Base-by-base conservation (phyloP, 2,888 invertebrate species). In the Cosmorhoe ocellata region DNA sequence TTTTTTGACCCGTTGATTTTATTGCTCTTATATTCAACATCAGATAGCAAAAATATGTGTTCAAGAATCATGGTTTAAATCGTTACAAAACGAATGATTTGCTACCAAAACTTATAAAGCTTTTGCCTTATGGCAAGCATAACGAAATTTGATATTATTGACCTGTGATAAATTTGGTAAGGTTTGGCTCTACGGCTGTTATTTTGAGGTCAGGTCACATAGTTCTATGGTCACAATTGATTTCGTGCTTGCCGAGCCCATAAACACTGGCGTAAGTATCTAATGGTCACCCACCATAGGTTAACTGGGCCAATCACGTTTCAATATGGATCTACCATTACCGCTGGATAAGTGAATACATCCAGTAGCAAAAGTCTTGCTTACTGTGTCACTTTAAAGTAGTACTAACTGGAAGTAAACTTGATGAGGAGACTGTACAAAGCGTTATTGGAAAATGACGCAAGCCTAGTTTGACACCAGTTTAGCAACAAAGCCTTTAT, bases 321-420 rank as follows among this genome's bases (percentile, higher is more conserved):
- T 80, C 74, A 77, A 83, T 84, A 86, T 84, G 83, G 84, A 72
- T 75, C 69, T 67, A 71, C 78, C 71, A 84, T 85, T 86, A 85
- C 76, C 70, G 70, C 66, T 58, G 67, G 67, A 69, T 62, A 63
- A 66, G 65, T 66, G 58, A 63, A 38, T 46, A 59, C 56, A 59
- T n/a, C 45, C 41, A 9, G 65, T 18, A 24, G 24, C 48, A 30
- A 56, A 58, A 48, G 48, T 58, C 46, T 47, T 32, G 51, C 36
- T 37, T 11, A 34, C 18, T 24, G 24, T 4, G 7, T 6, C 7
- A 7, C 24, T 6, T 2, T 18, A 18, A 1, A 24, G 18, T 3
- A 24, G 7, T 7, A 22, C 3, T 34, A 34, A 46, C 40, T 36
- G 27, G 18, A 26, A 13, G 36, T 34, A 44, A 22, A 51, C 48